A percentile compares a stretch with the other conserved stretches of the same genome.
These are phyloP conservation scores for Crotalus adamanteus DNA, from an alignment of 2,797 vertebrate genomes.

Conservation along the genomic window DNA sequence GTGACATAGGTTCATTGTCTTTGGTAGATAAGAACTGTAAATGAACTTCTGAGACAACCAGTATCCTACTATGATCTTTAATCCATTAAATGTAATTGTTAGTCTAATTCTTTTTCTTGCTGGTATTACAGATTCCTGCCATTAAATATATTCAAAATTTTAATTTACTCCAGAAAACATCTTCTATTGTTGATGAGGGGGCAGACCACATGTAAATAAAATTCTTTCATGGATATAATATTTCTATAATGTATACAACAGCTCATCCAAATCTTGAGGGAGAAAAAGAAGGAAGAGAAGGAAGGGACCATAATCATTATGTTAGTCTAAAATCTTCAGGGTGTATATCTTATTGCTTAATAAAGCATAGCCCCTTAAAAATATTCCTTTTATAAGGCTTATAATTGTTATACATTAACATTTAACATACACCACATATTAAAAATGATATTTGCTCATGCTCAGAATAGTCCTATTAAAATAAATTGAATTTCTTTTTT, in stretches of 20 bases:
- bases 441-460: too few species aligned
- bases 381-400: too few species aligned
- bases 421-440: too few species aligned
- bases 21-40: constrained; percentile 49
- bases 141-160: constrained; percentile 41
- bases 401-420: too few species aligned
- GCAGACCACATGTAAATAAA: background rate
- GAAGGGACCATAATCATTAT: background rate
- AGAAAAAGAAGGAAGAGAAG: background rate
- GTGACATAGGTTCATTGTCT: constrained; percentile 22
- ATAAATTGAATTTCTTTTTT: too few species aligned
- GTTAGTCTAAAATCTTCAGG: background rate
- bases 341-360: background rate
- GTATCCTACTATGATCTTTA: constrained; percentile 39
- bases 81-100: constrained; percentile 64
- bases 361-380: too few species aligned
- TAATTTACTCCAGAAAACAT: constrained; percentile 35
- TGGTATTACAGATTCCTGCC: constrained; percentile 43
- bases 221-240: rapidly evolving
- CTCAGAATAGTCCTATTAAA: too few species aligned
- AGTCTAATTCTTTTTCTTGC: constrained; percentile 45
- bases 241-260: background rate
- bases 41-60: constrained; percentile 49
- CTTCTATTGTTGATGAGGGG: background rate
- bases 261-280: background rate